These are phyloP conservation scores for Dermolepida albohirtum DNA, from an alignment of 2,888 invertebrate genomes.

Conservation along the genomic window DNA sequence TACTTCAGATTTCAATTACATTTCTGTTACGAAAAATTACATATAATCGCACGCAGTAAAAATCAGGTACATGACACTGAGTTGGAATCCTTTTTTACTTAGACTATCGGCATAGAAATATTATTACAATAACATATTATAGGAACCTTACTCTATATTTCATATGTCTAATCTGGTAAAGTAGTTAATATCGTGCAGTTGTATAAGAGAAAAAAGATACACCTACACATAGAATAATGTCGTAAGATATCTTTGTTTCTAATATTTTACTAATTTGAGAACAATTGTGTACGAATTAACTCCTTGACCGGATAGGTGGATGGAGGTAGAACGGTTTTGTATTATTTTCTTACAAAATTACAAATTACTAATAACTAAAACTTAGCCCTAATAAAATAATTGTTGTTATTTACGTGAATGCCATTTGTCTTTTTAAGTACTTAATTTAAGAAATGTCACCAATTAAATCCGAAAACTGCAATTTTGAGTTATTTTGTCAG, in stretches of 20 bases:
- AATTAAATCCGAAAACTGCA: conserved; percentile 9
- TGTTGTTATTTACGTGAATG: conserved; percentile 36
- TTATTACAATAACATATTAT: conserved; percentile 40
- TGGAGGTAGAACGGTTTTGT: conserved; percentile 34
- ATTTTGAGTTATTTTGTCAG: conserved; percentile 2
- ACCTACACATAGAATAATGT: background rate
- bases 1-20: too few relatives aligned
- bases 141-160: conserved; percentile 50
- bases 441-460: conserved; percentile 1
- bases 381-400: conserved; percentile 19
- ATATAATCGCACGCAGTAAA: background rate
- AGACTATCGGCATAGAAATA: background rate
- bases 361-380: conserved; percentile 21
- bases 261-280: conserved; percentile 3
- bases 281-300: background rate
- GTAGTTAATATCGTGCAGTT: background rate
- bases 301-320: conserved; percentile 10
- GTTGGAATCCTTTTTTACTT: conserved; percentile 9
- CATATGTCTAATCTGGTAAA: background rate
- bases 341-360: conserved; percentile 15
- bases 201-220: background rate
- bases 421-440: conserved; percentile 8
- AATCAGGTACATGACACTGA: conserved; percentile 37
- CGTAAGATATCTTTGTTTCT: background rate
- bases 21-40: too few relatives aligned